Base-by-base conservation (phyloP, 2,888 invertebrate species). In the Emmelina monodactyla region DNA sequence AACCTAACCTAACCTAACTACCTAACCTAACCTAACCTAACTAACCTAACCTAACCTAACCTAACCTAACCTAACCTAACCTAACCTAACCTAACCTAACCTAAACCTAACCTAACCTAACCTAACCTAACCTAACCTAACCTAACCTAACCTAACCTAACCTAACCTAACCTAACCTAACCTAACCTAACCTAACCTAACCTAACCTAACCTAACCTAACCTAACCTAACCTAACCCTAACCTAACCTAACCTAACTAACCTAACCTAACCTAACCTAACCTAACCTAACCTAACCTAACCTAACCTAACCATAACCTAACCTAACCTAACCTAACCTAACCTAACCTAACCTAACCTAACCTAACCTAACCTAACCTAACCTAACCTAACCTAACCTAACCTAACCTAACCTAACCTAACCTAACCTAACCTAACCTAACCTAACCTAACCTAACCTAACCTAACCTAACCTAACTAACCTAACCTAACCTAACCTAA, bases 51-150 rank as follows among this genome's bases (percentile, higher is more conserved):
- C 38, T 41, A 42, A 40, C 38, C 38, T 38, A 38, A 38, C 38
- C 40, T 38, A 42, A 40, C 42, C 41, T 41, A 43, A 43, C 19
- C 19, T 19, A 41, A 41, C 39, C 41, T 43, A 39, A 38, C 35
- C 35, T 37, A 38, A 38, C 38, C 40, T 38, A 42, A 40, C 42
- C 41, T 41, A 43, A 43, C 41, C 41, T 40, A 41, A 41, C 39
- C 41, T 43, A 39, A n/a, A 38, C 35, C 35, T 37, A 37, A 37
- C 37, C 36, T 34, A 40, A 40, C 41, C 36, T 39, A 37, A 36
- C 34, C 37, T 35, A 38, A 40, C 40, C 36, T 37, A 32, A 37
- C 37, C 36, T 33, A 35, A 37, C 37, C 35, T 33, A 32, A 36
- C 36, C 36, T 36, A 36, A 36, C 36, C 36, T 36, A 36, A 36